Conservation (phyloP, 2,888 invertebrate species). For the Tipula vernalis region DNA sequence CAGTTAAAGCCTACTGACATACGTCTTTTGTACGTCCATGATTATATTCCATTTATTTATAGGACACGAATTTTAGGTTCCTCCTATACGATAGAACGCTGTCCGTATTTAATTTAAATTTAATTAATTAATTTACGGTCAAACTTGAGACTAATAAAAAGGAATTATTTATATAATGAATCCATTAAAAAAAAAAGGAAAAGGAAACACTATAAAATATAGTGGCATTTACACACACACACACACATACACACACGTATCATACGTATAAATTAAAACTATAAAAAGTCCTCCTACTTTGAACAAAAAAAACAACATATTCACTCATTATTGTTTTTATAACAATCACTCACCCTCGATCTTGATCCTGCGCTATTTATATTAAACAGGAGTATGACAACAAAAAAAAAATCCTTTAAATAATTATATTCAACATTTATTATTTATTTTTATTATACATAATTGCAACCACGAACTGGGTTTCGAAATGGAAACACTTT, state of each 20-base stretch:
- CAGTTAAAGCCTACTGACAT: too few relatives aligned
- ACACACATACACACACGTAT: neutral
- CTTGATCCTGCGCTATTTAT: neutral
- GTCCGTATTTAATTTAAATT: neutral
- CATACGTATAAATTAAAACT: neutral
- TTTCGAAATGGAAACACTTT: neutral
- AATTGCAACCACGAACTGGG: conserved; percentile 8
- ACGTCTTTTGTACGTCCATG: neutral
- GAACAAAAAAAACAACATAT: neutral
- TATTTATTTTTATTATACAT: neutral
- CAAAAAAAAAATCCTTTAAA: conserved; percentile 4
- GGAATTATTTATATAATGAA: neutral
- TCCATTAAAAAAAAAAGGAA: neutral
- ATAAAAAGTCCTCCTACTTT: neutral
- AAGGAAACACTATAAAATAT: neutral
- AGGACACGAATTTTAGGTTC: neutral
- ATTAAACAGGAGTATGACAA: neutral
- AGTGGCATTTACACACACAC: neutral
- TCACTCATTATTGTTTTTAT: neutral
- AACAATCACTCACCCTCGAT: conserved; percentile 6
- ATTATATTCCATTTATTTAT: neutral
- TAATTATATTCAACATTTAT: neutral
- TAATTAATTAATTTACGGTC: neutral
- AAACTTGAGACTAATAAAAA: neutral
- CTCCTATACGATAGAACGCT: neutral